These are phyloP conservation scores for Atta cephalotes DNA, from an alignment of 1,140 invertebrate genomes.

Conservation along the genomic window DNA sequence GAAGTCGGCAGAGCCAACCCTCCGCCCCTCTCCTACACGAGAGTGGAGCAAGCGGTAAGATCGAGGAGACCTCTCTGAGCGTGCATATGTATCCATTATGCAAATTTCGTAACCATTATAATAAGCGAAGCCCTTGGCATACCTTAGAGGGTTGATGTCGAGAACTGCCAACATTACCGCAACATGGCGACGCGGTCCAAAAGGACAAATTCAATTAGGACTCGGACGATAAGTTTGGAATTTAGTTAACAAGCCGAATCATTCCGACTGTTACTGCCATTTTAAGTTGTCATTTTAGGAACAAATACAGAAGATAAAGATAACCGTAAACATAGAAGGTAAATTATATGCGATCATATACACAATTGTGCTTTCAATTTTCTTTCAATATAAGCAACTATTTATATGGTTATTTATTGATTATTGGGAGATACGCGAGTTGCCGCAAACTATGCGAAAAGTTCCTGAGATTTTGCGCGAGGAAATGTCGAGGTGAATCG, in stretches of 20 bases:
- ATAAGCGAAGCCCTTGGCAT: slow-evolving; percentile 83
- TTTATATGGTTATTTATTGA: slow-evolving; percentile 32
- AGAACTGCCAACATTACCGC: slow-evolving; percentile 82
- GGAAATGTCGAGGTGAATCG: slow-evolving; percentile 71
- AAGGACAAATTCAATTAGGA: slow-evolving; percentile 83
- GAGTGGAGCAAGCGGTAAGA: slow-evolving; percentile 53
- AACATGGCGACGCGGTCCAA: slow-evolving; percentile 80
- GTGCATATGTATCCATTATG: slow-evolving; percentile 86
- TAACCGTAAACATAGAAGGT: not conserved
- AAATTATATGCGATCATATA: not conserved
- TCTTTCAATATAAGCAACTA: not conserved
- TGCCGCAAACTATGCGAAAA: slow-evolving; percentile 54
- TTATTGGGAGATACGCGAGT: not conserved
- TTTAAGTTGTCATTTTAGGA: not conserved
- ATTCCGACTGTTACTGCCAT: slow-evolving; percentile 52
- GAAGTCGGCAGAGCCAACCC: slow-evolving; percentile 60
- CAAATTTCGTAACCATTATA: slow-evolving; percentile 85
- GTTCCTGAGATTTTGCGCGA: slow-evolving; percentile 47
- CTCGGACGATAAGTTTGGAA: slow-evolving; percentile 78
- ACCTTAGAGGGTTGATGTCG: slow-evolving; percentile 77
- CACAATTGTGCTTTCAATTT: not conserved
- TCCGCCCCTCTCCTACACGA: slow-evolving; percentile 27
- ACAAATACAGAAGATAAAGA: not conserved
- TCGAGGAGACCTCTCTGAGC: slow-evolving; percentile 78
- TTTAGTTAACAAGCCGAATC: slow-evolving; percentile 74